Evolutionary conservation across 2,113 vertebrate genomes (phyloP).

Genomic region (Scartelaos histophorus): DNA sequence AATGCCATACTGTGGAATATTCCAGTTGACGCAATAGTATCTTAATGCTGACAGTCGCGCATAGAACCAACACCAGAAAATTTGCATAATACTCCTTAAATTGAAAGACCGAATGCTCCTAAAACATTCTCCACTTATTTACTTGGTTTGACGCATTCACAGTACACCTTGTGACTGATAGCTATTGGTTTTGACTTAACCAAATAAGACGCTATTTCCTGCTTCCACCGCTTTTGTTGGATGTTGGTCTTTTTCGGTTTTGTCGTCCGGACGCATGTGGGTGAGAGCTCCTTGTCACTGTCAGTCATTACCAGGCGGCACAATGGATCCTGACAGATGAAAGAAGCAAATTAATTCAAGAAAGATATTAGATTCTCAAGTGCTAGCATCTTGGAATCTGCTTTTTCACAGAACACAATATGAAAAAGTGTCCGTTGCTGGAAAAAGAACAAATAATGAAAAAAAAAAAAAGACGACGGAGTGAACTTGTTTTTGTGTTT

Average conservation of each 20-base stretch:
- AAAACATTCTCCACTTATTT: not conserved
- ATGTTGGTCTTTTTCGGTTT: slow-evolving; percentile 17
- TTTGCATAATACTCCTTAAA: no score
- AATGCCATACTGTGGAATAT: no score
- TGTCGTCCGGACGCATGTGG: slow-evolving; percentile 14
- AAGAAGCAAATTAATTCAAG: slow-evolving; percentile 67
- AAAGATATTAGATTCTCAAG: slow-evolving; percentile 61
- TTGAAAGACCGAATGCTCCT: no score
- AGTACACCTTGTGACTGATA: slow-evolving; percentile 6
- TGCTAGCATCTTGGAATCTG: slow-evolving; percentile 52
- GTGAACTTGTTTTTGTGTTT: slow-evolving; percentile 8
- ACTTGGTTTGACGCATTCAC: not conserved
- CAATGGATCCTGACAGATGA: slow-evolving; percentile 67
- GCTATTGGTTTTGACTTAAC: slow-evolving; percentile 19
- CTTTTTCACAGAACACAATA: slow-evolving; percentile 34
- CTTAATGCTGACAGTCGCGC: no score
- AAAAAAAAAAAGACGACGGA: slow-evolving; percentile 1
- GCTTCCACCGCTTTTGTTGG: slow-evolving; percentile 31
- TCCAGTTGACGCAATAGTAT: no score
- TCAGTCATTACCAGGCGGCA: slow-evolving; percentile 62
- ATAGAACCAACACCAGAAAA: no score
- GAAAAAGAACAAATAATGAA: slow-evolving; percentile 43
- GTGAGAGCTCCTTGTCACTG: slow-evolving; percentile 49
- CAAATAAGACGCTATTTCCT: slow-evolving; percentile 35
- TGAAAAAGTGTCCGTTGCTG: slow-evolving; percentile 32